Evolutionary conservation across 2,888 invertebrate species (phyloP), one percentile per base, ranked within the genome.

Genomic region (Euspilapteryx auroguttella): DNA sequence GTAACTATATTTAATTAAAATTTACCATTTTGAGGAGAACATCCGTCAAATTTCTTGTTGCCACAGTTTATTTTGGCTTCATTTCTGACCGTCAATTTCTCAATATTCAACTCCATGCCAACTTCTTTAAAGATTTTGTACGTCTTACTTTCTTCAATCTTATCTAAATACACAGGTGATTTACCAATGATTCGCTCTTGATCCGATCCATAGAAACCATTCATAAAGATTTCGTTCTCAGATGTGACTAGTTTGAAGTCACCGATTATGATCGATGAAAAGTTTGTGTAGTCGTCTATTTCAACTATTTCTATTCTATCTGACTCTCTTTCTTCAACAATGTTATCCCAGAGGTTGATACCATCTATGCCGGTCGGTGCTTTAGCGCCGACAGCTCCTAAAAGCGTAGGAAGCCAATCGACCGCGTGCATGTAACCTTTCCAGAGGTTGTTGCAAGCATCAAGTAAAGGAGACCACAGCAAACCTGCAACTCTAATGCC

Each of bases 341-440:
- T 59, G 21, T 43, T 49, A 25, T 56, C 37, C 75, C 75, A 75
- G 6, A 57, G 48, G 38, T 66, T 47, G 9, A 58, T 37, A 5
- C 75, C 73, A 39, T 71, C 66, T 12, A 73, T 49, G 24, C 44
- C 39, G 12, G 34, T 12, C 3, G 64, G 62, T 4, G 44, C 21
- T 12, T 48, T 34, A 24, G 42, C 41, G 20, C 59, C 63, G n/a
- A 48, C 53, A 11, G 66, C 69, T 27, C 39, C 40, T 24, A 79
- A 53, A 5, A 86, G 58, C 0, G 94, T 93, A 0, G 94, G 91
- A 14, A 92, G 48, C 86, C 89, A 89, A 53, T 94, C 94, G 8
- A 80, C 79, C 3, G 90, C 80, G 46, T 92, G 90, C 41, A 93
- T 80, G 34, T 89, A 58, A 2, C 66, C 68, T 21, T 57, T 55